These are phyloP conservation scores for Cryptotis parvus DNA, from an alignment of 2,113 vertebrate genomes.

Conservation along the genomic window DNA sequence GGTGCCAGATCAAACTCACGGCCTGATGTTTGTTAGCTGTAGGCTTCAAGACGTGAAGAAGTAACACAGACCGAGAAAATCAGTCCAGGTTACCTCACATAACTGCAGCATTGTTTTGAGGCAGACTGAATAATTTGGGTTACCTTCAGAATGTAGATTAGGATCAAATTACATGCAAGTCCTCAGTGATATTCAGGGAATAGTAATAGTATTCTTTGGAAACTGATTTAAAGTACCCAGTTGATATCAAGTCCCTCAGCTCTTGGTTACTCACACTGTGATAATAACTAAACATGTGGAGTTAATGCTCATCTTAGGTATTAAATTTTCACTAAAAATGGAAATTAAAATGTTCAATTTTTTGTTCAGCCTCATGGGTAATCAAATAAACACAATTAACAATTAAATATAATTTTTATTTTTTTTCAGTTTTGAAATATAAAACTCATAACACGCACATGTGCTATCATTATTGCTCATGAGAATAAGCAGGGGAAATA, in stretches of 20 bases:
- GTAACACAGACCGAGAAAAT: neutral
- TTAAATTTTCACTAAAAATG: neutral
- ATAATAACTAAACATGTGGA: neutral
- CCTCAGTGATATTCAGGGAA: neutral
- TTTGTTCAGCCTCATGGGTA: neutral
- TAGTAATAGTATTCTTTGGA: neutral
- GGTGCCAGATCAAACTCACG: too few relatives aligned
- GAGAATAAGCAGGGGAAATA: neutral
- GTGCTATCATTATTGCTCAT: neutral
- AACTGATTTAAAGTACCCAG: neutral
- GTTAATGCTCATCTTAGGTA: neutral
- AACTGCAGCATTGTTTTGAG: neutral
- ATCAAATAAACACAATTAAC: neutral
- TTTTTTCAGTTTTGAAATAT: neutral
- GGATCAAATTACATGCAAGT: neutral
- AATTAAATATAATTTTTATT: neutral
- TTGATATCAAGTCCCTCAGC: neutral
- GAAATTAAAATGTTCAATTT: neutral
- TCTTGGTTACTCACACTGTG: neutral
- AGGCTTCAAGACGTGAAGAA: neutral
- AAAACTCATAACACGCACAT: neutral
- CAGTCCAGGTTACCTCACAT: neutral
- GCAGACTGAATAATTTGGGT: neutral
- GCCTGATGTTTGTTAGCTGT: too few relatives aligned
- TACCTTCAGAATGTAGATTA: neutral